Percentiles rank a stretch among this genome's conserved stretches.
Evolutionary conservation across 2,113 vertebrate genomes (phyloP).

Genomic region (Calyptomena viridis): DNA sequence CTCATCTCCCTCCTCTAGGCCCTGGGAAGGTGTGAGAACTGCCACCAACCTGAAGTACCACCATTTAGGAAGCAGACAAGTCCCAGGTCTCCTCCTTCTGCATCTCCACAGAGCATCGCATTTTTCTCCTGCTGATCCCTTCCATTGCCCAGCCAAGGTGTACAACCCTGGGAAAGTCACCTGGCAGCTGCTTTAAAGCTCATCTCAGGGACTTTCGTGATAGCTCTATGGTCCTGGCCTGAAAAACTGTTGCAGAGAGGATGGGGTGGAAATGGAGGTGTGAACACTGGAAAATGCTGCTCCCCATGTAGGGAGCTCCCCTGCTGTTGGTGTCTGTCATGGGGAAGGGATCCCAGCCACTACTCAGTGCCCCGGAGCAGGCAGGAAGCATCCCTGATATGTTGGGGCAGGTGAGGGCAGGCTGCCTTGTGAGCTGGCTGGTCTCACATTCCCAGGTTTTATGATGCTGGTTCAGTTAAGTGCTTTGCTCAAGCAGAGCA

Average conservation of each 20-base stretch:
- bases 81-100: not conserved
- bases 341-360: not conserved
- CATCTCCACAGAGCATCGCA: not conserved
- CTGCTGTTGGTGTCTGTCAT: not conserved
- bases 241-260: not conserved
- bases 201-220: not conserved
- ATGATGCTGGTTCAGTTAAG: not conserved
- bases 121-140: not conserved
- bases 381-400: not conserved
- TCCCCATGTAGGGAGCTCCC: not conserved
- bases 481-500: not conserved
- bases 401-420: not conserved
- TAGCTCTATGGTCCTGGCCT: not conserved
- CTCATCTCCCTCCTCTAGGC: not conserved
- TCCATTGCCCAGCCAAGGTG: not conserved
- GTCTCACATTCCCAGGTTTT: not conserved
- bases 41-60: not conserved
- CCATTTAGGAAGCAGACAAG: not conserved
- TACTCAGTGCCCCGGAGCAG: not conserved
- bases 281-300: not conserved
- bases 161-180: not conserved
- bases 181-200: not conserved
- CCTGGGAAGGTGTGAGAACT: not conserved
- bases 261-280: not conserved
- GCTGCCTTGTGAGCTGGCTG: not conserved